Evolutionary conservation across 2,797 vertebrate species (phyloP), one percentile per base, ranked within the genome.

Genomic region (Emydoidea blandingii): DNA sequence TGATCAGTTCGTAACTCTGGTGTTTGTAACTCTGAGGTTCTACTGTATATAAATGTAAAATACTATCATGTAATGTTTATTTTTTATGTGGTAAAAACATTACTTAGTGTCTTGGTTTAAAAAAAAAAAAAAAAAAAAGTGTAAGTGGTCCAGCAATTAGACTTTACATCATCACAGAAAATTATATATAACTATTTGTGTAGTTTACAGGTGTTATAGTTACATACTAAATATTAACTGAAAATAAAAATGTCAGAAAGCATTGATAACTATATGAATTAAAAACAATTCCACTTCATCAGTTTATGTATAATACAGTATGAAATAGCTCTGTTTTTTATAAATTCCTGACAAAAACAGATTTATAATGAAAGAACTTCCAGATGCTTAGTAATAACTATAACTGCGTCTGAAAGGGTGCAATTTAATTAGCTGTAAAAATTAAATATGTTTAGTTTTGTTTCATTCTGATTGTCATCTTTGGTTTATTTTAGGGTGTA

Each of bases 401-500:
- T 47, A 29, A 31, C 25, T 29, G 68, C 19, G 25, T 78, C 21
- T 78, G 44, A 78, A 47, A 49, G 0, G 29, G 1, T 5, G 3
- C 47, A 12, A 27, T 37, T 34, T 8, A 18, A 6, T 7, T 11
- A 31, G 37, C 83, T 84, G 65, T 37, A 27, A 41, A 80, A 31
- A 37, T 79, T 84, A 31, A 72, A 72, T 12, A 72, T 12, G 41
- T 56, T 44, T 68, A 37, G 2, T 19, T 57, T 56, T 65, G 57
- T 23, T 80, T 16, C n/a, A 6, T 88, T 92, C 59, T 84, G 79
- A 65, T 62, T 85, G 11, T 68, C 34, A 10, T 34, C 37, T 93
- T 87, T 92, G 72, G 76, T 91, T 89, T 92, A 34, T 94, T 87
- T 50, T 47, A 99, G 99, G 99, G 99, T 29, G 98, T 99, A 93